Conservation (phyloP, 2,888 invertebrate species). For the Trichopria drosophilae region DNA sequence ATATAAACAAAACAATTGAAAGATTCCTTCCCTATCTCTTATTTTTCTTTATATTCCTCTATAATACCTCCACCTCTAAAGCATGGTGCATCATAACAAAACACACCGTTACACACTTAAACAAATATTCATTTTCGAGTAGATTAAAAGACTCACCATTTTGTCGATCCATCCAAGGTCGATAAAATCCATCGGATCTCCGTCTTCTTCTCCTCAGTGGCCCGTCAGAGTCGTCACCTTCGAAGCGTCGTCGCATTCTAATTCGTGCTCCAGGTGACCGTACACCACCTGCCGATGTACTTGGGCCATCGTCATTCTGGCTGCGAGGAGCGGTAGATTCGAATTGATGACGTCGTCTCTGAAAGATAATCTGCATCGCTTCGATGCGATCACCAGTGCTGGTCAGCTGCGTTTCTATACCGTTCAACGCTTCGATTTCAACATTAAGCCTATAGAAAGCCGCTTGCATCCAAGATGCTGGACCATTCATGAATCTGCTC, state of each 20-base stretch:
- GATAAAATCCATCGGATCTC: constrained; percentile 23
- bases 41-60: no score
- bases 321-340: neutral
- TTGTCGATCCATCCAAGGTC: no score
- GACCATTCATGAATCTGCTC: constrained; percentile 25
- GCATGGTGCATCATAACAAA: no score
- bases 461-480: constrained; percentile 19
- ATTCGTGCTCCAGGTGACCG: constrained; percentile 6
- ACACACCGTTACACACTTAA: no score
- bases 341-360: neutral
- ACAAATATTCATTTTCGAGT: no score
- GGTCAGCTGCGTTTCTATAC: constrained; percentile 37
- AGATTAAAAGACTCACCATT: no score
- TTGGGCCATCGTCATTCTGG: neutral
- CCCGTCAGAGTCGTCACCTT: constrained; percentile 35
- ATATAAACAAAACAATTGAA: no score
- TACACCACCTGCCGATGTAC: neutral
- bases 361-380: constrained; percentile 13
- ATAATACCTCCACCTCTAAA: no score
- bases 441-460: constrained; percentile 34
- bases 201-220: constrained; percentile 35
- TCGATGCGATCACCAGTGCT: constrained; percentile 37
- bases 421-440: constrained; percentile 38
- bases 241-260: constrained; percentile 24
- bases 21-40: no score